A percentile compares a stretch with the other conserved stretches of the same genome.
phyloP scores from a whole-genome alignment of 2,797 vertebrate species.

The Trachops cirrhosus region DNA sequence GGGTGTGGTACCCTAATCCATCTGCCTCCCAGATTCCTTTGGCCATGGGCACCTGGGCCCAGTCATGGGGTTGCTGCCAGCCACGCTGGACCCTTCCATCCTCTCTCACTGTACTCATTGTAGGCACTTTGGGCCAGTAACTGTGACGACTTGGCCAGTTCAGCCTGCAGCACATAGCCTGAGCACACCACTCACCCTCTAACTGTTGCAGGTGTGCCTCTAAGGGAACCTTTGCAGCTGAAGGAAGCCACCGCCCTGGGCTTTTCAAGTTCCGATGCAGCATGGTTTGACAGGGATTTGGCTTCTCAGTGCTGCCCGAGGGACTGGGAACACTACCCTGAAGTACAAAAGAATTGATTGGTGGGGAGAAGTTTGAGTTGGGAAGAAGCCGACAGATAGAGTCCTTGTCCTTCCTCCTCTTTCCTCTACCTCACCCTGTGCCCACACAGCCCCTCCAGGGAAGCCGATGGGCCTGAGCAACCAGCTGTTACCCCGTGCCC shows the following conservation, averaged over 20 bases:
- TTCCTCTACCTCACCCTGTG: fast-evolving
- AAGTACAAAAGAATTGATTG: not conserved
- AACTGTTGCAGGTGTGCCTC: no score
- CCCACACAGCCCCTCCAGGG: not conserved
- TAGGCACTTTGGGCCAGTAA: not conserved
- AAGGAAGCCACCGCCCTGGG: not conserved
- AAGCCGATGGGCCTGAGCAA: fast-evolving
- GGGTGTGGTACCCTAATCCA: not conserved
- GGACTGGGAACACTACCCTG: not conserved
- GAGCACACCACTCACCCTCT: not conserved
- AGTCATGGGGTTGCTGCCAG: not conserved
- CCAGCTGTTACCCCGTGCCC: not conserved
- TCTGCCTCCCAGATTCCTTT: not conserved
- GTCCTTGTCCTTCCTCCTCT: not conserved
- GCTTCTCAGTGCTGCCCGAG: not conserved
- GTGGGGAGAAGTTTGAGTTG: not conserved
- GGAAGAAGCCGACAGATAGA: not conserved
- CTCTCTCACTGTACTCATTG: not conserved
- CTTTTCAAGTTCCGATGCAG: not conserved
- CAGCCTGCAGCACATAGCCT: not conserved
- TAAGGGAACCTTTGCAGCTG: not conserved
- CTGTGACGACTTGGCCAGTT: no score
- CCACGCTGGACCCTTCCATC: fast-evolving
- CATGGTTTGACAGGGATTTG: fast-evolving
- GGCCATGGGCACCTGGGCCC: fast-evolving